Evolutionary conservation across 2,888 invertebrate species (phyloP).

Genomic region (Tethea ocularis): DNA sequence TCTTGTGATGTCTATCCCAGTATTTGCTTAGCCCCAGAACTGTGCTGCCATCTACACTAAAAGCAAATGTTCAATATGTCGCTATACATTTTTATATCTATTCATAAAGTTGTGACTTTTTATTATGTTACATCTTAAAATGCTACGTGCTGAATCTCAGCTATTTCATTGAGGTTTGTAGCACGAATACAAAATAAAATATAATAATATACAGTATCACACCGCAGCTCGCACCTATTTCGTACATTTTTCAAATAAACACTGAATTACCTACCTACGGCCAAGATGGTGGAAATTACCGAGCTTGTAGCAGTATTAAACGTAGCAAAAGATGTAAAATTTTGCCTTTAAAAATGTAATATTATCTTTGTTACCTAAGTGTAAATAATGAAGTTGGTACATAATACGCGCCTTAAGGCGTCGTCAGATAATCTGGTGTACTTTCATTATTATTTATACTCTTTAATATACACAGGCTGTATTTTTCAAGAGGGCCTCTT

Average conservation of each 20-base stretch:
- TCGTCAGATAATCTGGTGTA: not conserved
- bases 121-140: not conserved
- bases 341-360: slow-evolving; percentile 6
- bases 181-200: not conserved
- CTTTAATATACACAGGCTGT: too few species aligned
- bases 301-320: slow-evolving; percentile 7
- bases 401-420: slow-evolving; percentile 6
- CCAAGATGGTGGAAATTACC: slow-evolving; percentile 3
- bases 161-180: slow-evolving; percentile 4
- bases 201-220: not conserved
- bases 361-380: slow-evolving; percentile 1
- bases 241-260: slow-evolving; percentile 8
- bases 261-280: slow-evolving; percentile 1
- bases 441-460: not conserved
- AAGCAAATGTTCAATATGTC: not conserved
- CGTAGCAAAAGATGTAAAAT: not conserved
- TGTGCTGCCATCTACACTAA: not conserved
- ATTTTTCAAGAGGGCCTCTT: too few species aligned
- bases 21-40: not conserved
- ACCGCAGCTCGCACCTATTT: not conserved
- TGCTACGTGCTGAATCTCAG: not conserved
- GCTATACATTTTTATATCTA: not conserved
- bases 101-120: not conserved
- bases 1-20: not conserved
- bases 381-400: slow-evolving; percentile 12